These are phyloP conservation scores for Neodon shergylaensis DNA, from an alignment of 2,113 vertebrate genomes.

Conservation along the genomic window DNA sequence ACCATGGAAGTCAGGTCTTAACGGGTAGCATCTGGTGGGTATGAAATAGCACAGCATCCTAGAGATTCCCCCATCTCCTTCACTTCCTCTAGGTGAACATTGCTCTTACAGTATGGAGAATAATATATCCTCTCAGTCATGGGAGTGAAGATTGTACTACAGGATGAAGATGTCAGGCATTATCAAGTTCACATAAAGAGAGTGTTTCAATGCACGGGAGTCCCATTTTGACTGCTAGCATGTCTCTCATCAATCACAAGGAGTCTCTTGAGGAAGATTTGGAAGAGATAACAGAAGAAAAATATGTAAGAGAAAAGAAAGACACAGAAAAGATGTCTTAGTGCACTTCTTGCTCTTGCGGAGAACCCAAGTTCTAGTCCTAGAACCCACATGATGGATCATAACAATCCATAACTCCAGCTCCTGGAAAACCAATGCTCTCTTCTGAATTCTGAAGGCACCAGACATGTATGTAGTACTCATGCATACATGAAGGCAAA, in stretches of 20 bases:
- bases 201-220: neutral
- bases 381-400: neutral
- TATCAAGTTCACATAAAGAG: neutral
- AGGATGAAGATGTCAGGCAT: neutral
- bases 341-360: neutral
- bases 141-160: neutral
- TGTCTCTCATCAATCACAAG: neutral
- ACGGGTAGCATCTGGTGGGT: conserved; percentile 1
- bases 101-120: neutral
- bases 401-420: neutral
- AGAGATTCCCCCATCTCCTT: neutral
- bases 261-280: neutral
- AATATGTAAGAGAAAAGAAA: neutral
- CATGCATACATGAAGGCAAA: neutral
- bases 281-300: neutral
- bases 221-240: neutral
- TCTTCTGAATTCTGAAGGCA: neutral
- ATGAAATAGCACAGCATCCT: neutral
- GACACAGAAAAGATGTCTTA: neutral
- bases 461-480: no score
- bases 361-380: neutral
- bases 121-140: neutral
- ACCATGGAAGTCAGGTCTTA: conserved; percentile 58
- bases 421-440: neutral
- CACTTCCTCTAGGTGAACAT: neutral